Evolutionary conservation across 1,140 invertebrate species (phyloP), one percentile per base, ranked within the genome.

Genomic region (Stegodyphus mimosarum): DNA sequence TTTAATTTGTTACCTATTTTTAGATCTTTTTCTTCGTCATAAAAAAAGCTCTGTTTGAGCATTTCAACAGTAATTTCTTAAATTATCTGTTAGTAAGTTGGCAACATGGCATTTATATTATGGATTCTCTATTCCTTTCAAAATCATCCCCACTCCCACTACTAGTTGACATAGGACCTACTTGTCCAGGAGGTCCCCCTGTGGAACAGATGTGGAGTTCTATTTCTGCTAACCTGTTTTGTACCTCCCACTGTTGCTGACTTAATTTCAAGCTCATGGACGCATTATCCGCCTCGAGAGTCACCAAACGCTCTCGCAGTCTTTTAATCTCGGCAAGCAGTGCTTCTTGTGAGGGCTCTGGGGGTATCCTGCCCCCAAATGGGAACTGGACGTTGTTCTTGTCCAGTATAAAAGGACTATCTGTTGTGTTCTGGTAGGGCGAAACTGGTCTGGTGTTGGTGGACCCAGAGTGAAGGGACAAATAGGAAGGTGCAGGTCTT

Each of bases 191-290:
- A 10, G 55, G 60, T 18, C 60, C 50, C 60, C 76, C 18, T 15
- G 33, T 13, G 55, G 80, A 53, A 73, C 87, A 87, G 6, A 99
- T 97, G 90, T 99, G 97, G 95, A 99, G 96, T 91, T 99, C 97
- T 80, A 99, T 98, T 90, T 98, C 98, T 69, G 97, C 95, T 87
- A 99, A 91, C 87, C 97, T 93, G 90, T 97, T 95, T 89, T 99
- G 96, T 53, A 99, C 94, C 89, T 98, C 96, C 96, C 96, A 97
- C 89, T 98, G 96, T 88, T 98, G 96, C 89, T 98, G 96, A 89
- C 94, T 97, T 6, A 99, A 92, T 89, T 98, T 98, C 0, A 95
- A 93, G 87, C 95, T 97, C 93, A 99, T 95, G 5, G 95, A 93
- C 9, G 96, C 94, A 90, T 99, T 99, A 90, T 99, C 97, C 0